These are phyloP conservation scores for Cepaea hortensis DNA, from an alignment of 2,888 invertebrate genomes.

Conservation along the genomic window DNA sequence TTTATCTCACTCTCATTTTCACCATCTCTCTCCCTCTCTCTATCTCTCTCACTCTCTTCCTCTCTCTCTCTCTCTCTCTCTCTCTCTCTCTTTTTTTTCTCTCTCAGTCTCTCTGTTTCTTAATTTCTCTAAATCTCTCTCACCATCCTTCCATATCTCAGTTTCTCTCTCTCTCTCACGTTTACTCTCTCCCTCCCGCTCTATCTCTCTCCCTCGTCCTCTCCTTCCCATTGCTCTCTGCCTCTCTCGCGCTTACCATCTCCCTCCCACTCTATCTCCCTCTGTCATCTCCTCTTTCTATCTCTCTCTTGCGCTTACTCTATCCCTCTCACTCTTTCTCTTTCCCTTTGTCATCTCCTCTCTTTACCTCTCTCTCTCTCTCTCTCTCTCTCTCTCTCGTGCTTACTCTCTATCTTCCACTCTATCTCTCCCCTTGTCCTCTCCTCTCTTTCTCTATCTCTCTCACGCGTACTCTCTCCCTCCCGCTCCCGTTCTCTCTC, in stretches of 20 bases:
- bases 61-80: no score
- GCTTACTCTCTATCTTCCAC: background rate
- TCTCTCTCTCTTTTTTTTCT: no score
- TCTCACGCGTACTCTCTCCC: no score
- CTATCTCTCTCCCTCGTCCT: background rate
- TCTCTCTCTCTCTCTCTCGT: conserved; percentile 9
- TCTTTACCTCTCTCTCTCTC: conserved; percentile 12
- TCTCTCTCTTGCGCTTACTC: background rate
- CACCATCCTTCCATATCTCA: background rate
- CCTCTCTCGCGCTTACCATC: no score
- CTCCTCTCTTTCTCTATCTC: no score
- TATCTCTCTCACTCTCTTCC: no score
- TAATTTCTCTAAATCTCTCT: background rate
- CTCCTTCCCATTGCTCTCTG: no score
- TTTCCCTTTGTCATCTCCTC: no score
- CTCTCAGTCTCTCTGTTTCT: background rate
- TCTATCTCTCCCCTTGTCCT: background rate
- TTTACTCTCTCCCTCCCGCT: background rate
- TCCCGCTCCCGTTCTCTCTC: no score
- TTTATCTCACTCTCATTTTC: no score
- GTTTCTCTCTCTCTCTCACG: background rate
- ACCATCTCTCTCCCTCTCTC: no score
- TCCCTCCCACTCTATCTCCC: no score
- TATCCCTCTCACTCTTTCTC: background rate
- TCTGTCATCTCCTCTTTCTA: background rate